Evolutionary conservation across 2,888 invertebrate genomes (phyloP).

Genomic region (Noctua janthina): DNA sequence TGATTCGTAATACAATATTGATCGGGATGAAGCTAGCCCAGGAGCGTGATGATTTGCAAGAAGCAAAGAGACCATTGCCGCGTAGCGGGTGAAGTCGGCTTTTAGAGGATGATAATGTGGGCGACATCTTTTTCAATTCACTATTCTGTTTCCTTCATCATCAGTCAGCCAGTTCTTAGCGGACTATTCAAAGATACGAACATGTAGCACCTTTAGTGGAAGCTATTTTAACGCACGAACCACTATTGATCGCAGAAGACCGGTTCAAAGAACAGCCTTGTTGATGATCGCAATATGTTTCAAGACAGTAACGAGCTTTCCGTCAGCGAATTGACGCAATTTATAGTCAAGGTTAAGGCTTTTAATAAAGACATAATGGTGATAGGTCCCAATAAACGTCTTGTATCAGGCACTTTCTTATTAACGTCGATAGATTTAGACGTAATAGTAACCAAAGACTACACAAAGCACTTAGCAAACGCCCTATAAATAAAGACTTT

Average conservation of each 20-base stretch:
- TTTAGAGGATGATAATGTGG: not conserved
- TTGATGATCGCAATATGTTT: not conserved
- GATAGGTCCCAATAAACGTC: not conserved
- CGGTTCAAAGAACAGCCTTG: not conserved
- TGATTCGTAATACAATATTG: not conserved
- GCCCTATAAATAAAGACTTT: not conserved
- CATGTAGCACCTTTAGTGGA: not conserved
- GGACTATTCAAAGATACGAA: not conserved
- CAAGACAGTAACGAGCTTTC: not conserved
- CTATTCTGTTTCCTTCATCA: not conserved
- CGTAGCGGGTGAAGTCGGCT: not conserved
- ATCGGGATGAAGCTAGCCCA: not conserved
- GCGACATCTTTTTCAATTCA: too few species aligned
- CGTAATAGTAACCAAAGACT: not conserved
- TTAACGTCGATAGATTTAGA: not conserved
- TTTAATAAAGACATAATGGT: constrained; percentile 15
- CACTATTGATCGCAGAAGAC: not conserved
- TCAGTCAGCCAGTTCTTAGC: not conserved
- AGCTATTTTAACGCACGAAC: too few species aligned
- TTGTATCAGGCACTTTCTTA: not conserved
- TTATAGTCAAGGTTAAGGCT: constrained; percentile 28
- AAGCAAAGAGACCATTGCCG: not conserved
- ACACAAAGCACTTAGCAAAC: not conserved
- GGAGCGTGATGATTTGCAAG: not conserved
- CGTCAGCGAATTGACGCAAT: not conserved